Evolutionary conservation across 2,113 vertebrate species (phyloP).

Genomic region (Polypterus bichir): DNA sequence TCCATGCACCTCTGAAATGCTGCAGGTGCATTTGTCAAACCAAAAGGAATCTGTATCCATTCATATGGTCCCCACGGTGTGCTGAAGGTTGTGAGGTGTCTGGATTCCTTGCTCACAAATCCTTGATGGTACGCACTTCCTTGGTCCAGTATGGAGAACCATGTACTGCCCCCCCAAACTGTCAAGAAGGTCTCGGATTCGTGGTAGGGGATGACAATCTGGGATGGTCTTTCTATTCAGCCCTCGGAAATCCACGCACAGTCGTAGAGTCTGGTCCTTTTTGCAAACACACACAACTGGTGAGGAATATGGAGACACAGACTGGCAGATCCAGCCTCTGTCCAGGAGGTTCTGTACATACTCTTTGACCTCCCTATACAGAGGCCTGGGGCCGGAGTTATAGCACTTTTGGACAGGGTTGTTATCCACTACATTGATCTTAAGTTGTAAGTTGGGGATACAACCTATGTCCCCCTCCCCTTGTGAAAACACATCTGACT

Average conservation of each 20-base stretch:
- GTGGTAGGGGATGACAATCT: background rate
- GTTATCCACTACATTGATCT: too few species aligned
- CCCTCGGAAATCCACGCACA: conserved; percentile 2
- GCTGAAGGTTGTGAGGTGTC: background rate
- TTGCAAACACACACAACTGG: conserved; percentile 2
- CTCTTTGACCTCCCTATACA: background rate
- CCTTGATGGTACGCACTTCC: conserved; percentile 10
- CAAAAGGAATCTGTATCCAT: background rate
- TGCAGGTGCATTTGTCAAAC: background rate
- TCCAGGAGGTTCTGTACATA: background rate
- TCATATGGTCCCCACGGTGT: background rate
- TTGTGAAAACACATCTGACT: too few species aligned
- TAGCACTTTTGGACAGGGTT: background rate
- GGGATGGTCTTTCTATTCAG: conserved; percentile 5
- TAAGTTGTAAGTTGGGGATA: too few species aligned
- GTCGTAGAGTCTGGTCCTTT: background rate
- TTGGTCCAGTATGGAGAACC: conserved; percentile 8
- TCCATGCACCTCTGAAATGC: conserved; percentile 2
- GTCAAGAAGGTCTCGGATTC: background rate
- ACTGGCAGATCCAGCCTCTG: background rate
- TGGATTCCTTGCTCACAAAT: conserved; percentile 1
- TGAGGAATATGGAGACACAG: background rate
- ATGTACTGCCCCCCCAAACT: background rate
- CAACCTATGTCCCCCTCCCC: too few species aligned
- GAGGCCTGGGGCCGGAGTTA: background rate